Evolutionary conservation across 2,888 invertebrate genomes (phyloP).

Genomic region (Rhaphigaster nebulosa): DNA sequence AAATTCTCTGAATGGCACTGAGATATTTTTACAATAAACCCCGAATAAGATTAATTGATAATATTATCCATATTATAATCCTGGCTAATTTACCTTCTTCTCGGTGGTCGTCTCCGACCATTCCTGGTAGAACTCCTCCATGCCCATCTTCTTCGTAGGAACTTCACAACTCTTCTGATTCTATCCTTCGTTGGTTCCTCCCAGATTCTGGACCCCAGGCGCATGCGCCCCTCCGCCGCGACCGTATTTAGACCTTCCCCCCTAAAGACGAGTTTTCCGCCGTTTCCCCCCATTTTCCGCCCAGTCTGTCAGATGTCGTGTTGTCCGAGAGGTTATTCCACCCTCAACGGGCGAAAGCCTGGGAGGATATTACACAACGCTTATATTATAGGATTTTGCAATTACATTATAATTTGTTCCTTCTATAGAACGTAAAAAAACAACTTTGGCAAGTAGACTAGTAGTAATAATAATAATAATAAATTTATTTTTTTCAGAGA

Average conservation of each 20-base stretch:
- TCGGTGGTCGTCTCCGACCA: slow-evolving; percentile 67
- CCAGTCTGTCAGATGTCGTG: not conserved
- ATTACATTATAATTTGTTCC: not conserved
- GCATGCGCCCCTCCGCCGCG: slow-evolving; percentile 47
- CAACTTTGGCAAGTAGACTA: too few relatives aligned
- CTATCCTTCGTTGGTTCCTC: not conserved
- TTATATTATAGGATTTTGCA: not conserved
- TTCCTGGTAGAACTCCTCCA: slow-evolving; percentile 68
- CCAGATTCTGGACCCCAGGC: not conserved
- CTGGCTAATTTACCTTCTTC: not conserved
- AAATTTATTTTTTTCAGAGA: too few relatives aligned
- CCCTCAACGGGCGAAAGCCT: not conserved
- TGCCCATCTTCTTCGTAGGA: slow-evolving; percentile 63
- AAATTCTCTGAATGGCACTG: not conserved
- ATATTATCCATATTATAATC: not conserved
- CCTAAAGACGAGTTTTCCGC: slow-evolving; percentile 36
- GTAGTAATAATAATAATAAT: too few relatives aligned
- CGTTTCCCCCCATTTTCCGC: slow-evolving; percentile 46
- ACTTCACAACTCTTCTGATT: slow-evolving; percentile 10
- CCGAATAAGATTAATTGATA: not conserved
- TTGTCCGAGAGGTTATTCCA: not conserved
- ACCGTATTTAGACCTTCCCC: slow-evolving; percentile 54
- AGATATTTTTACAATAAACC: not conserved
- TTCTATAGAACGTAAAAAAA: too few relatives aligned
- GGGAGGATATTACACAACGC: not conserved